Conservation (phyloP, 2,797 vertebrate genomes). For the Phrynocephalus vlangalii region DNA sequence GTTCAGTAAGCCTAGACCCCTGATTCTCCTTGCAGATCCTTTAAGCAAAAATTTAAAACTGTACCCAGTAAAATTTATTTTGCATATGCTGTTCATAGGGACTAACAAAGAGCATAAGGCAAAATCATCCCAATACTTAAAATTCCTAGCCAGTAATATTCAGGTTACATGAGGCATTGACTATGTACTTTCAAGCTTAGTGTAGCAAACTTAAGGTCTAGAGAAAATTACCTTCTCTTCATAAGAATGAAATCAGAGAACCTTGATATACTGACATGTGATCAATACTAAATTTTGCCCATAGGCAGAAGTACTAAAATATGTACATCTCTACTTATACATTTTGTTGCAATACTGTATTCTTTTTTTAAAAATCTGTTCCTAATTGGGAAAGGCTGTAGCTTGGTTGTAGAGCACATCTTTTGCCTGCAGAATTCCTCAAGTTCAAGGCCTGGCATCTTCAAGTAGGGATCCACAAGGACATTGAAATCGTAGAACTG, state of each 20-base stretch:
- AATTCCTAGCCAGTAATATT: background rate
- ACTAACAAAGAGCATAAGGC: background rate
- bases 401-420: background rate
- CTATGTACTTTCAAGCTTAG: background rate
- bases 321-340: background rate
- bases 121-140: background rate
- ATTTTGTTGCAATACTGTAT: background rate
- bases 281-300: background rate
- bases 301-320: background rate
- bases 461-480: background rate
- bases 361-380: background rate
- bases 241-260: background rate
- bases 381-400: background rate
- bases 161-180: background rate
- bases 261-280: background rate
- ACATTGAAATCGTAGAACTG: background rate
- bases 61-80: conserved; percentile 14
- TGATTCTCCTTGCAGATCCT: background rate
- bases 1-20: background rate
- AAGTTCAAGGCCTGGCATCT: background rate
- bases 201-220: background rate
- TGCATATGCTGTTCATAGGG: background rate
- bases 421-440: background rate
- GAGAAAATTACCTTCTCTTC: background rate
- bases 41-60: conserved; percentile 5